Conservation (phyloP, 2,113 vertebrate genomes). For the Atrichornis clamosus region DNA sequence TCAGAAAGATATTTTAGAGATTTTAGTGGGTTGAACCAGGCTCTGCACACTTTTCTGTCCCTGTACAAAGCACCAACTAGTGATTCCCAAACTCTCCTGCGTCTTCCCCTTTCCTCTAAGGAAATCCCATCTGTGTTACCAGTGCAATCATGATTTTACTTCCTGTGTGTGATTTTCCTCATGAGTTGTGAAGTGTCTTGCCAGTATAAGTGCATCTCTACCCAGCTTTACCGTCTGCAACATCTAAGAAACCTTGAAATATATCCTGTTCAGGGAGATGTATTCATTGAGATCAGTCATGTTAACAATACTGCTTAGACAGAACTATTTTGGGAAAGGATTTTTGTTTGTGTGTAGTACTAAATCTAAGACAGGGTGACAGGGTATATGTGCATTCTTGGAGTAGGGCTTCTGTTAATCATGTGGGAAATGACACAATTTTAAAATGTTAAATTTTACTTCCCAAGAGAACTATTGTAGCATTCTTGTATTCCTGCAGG, state of each 20-base stretch:
- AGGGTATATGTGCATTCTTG: neutral
- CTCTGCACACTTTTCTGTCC: neutral
- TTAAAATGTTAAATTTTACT: neutral
- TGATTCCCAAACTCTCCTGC: neutral
- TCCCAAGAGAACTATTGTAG: neutral
- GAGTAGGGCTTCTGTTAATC: neutral
- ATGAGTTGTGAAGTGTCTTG: neutral
- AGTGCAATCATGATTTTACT: neutral
- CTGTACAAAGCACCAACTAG: neutral
- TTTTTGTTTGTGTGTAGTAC: neutral
- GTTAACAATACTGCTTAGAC: neutral
- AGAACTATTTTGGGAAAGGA: neutral
- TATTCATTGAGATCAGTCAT: neutral
- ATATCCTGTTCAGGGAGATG: neutral
- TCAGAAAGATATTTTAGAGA: neutral
- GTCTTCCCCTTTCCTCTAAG: rapidly evolving
- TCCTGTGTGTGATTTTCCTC: neutral
- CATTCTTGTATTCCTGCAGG: neutral
- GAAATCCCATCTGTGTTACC: neutral
- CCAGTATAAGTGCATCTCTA: neutral
- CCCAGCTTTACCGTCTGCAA: neutral
- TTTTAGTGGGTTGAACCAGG: neutral
- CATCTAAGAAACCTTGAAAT: neutral
- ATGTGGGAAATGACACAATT: neutral
- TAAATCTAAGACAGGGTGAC: neutral